These are phyloP conservation scores for Luffia ferchaultella DNA, from an alignment of 2,888 invertebrate species.

Conservation along the genomic window DNA sequence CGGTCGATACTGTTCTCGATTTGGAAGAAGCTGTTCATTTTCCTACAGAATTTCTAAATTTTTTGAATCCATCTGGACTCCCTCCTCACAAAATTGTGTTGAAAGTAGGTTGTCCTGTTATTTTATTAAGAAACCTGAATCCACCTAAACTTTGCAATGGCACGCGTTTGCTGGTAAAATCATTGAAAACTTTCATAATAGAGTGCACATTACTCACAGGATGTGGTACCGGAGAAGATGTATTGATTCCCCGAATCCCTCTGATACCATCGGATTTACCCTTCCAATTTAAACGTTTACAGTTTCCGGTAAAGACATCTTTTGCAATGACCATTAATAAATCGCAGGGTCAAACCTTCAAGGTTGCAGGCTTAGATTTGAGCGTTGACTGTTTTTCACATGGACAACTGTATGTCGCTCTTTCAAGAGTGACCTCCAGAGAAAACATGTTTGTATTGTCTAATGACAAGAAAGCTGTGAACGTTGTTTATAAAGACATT, in stretches of 20 bases:
- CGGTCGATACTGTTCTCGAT: too few species aligned
- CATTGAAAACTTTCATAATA: conserved; percentile 19
- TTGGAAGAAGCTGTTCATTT: too few species aligned
- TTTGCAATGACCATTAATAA: conserved; percentile 2
- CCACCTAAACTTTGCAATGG: conserved; percentile 17
- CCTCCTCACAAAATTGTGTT: conserved; percentile 17
- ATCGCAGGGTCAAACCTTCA: conserved; percentile 1
- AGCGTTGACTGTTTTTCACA: conserved; percentile 1
- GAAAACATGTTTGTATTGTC: conserved; percentile 7
- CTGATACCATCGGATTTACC: conserved; percentile 2
- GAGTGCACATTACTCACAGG: conserved; percentile 20
- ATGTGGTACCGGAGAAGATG: conserved; percentile 4
- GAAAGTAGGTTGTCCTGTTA: conserved; percentile 20
- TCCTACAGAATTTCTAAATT: conserved; percentile 12
- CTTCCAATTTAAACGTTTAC: conserved; percentile 1
- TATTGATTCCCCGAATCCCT: conserved; percentile 1
- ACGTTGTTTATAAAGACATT: not conserved
- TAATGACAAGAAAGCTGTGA: conserved; percentile 5
- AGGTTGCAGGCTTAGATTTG: not conserved
- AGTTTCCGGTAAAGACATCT: conserved; percentile 1
- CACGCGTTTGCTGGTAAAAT: conserved; percentile 16
- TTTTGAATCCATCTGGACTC: conserved; percentile 15
- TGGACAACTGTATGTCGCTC: conserved; percentile 1
- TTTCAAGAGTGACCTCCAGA: conserved; percentile 4
- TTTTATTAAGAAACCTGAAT: conserved; percentile 19